Evolutionary conservation across 1,140 invertebrate genomes (phyloP).

Genomic region (Drosophila melanogaster): DNA sequence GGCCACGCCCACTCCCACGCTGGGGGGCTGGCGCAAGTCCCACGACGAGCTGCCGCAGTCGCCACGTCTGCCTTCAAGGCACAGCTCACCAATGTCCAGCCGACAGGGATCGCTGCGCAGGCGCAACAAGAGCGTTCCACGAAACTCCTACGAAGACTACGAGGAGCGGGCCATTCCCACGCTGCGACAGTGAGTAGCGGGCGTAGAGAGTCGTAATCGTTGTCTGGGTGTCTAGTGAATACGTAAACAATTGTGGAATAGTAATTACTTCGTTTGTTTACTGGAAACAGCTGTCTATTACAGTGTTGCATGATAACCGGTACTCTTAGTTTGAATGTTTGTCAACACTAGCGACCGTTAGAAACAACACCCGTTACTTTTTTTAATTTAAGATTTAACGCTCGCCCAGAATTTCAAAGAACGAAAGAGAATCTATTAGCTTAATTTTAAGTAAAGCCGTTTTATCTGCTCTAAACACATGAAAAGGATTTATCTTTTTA

Average conservation of each 20-base stretch:
- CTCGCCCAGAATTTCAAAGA: too few species aligned
- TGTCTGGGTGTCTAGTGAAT: slow-evolving; percentile 9
- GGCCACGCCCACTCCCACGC: slow-evolving; percentile 33
- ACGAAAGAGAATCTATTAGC: too few species aligned
- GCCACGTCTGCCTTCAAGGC: slow-evolving; percentile 76
- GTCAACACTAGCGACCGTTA: slow-evolving; percentile 13
- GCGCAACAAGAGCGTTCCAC: slow-evolving; percentile 90
- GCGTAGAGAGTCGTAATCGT: slow-evolving; percentile 4
- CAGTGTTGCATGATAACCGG: slow-evolving; percentile 29
- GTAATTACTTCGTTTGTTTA: slow-evolving; percentile 20
- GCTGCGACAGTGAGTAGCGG: slow-evolving; percentile 89
- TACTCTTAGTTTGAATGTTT: slow-evolving; percentile 14
- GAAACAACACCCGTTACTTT: slow-evolving; percentile 36
- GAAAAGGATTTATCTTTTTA: too few species aligned
- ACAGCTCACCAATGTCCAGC: slow-evolving; percentile 84
- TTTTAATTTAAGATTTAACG: slow-evolving; percentile 9
- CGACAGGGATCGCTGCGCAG: slow-evolving; percentile 87
- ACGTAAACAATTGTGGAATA: slow-evolving; percentile 29
- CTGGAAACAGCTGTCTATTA: slow-evolving; percentile 15
- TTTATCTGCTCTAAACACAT: too few species aligned
- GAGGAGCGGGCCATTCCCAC: slow-evolving; percentile 94
- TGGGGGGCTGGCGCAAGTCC: slow-evolving; percentile 58
- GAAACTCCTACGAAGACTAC: slow-evolving; percentile 93
- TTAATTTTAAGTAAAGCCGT: too few species aligned
- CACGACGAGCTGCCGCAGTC: slow-evolving; percentile 83